These are phyloP conservation scores for Barypeithes pellucidus DNA, from an alignment of 2,888 invertebrate genomes.

Conservation along the genomic window DNA sequence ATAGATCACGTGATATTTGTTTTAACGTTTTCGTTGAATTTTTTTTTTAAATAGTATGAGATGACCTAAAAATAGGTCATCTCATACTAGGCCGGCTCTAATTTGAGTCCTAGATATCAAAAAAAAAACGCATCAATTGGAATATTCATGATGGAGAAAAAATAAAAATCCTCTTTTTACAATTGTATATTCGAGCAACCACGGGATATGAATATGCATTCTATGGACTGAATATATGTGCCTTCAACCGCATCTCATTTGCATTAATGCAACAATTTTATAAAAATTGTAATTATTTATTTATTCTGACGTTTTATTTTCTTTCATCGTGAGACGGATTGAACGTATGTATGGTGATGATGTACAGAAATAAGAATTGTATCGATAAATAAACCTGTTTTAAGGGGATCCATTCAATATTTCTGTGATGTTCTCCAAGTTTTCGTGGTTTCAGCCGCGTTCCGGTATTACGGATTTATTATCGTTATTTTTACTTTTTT, in stretches of 20 bases:
- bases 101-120: conserved; percentile 8
- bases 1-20: too few relatives aligned
- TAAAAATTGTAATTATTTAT: conserved; percentile 39
- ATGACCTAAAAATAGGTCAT: neutral
- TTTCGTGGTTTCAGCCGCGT: too few relatives aligned
- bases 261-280: conserved; percentile 36
- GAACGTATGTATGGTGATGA: conserved; percentile 26
- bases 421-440: too few relatives aligned
- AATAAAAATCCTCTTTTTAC: conserved; percentile 30
- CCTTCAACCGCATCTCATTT: conserved; percentile 20
- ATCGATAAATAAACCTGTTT: too few relatives aligned
- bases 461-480: too few relatives aligned
- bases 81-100: neutral
- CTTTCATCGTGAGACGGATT: conserved; percentile 9
- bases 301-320: conserved; percentile 34
- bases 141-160: conserved; percentile 21
- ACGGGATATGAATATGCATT: conserved; percentile 39
- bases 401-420: too few relatives aligned
- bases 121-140: conserved; percentile 18
- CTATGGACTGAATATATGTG: conserved; percentile 26
- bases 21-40: too few relatives aligned
- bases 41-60: too few relatives aligned
- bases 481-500: too few relatives aligned
- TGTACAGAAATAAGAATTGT: too few relatives aligned
- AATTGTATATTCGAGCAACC: conserved; percentile 27